Evolutionary conservation across 2,797 vertebrate species (phyloP), one percentile per base, ranked within the genome.

Genomic region (Enteromius argenteus): DNA sequence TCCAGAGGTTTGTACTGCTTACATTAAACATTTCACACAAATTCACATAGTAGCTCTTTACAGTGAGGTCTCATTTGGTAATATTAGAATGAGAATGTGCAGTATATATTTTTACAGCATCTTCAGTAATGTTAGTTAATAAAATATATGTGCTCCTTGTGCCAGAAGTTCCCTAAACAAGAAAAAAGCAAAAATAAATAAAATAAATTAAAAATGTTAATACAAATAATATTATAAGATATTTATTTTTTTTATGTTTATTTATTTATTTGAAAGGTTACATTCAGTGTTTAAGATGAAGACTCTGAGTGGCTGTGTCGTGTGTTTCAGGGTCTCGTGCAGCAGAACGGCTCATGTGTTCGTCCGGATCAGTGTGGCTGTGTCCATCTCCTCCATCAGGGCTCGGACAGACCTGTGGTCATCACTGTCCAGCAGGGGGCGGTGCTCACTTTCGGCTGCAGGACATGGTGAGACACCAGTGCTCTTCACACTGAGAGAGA

Each of bases 291-390:
- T 35, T 4, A 14, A 76, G 11, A 0, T 53, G 27, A 27, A 32
- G 42, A 35, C 0, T 21, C 7, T 0, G 9, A 3, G 10, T 4
- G 6, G 2, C 30, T 21, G 46, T 51, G 49, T 2, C 39, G 6
- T 51, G 56, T 39, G 30, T 73, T 64, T 21, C 88, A 95, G 95
- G 97, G 96, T 39, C 90, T 96, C 69, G 84, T 97, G 87, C 96
- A 97, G 86, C 95, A 95, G 90, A 94, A 94, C 0, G 94, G 95
- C 0, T 92, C 87, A n/a, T 98, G 97, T 30, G 91, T 98, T 23
- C 86, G 85, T 39, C 89, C 90, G 0, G 87, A 90, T 4, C 91
- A 93, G 42, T 98, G 97, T 32, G 94, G 92, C 83, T 98, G 97
- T 87, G 69, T 95, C 76, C 92, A 95, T 79, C 88, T 94, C 42